phyloP scores from a whole-genome alignment of 2,797 vertebrate genomes.

The Fistularia tabacaria region DNA sequence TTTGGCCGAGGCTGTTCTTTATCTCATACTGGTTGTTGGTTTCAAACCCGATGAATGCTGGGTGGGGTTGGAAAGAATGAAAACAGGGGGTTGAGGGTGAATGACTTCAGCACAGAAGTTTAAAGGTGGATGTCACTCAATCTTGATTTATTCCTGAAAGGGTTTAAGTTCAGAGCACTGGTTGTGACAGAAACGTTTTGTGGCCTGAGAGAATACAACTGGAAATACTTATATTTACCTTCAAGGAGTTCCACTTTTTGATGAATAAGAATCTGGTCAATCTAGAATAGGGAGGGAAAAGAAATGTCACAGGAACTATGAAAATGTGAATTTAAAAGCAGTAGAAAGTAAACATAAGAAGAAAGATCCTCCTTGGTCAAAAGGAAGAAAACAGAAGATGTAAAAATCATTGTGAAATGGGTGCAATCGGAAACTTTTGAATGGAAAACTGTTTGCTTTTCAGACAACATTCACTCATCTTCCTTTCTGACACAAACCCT shows the following conservation, averaged over 20 bases:
- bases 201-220: too few relatives aligned
- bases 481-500: too few relatives aligned
- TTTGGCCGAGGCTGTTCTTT: constrained; percentile 83
- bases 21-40: constrained; percentile 86
- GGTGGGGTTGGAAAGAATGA: not conserved
- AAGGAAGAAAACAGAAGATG: not conserved
- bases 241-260: constrained; percentile 84
- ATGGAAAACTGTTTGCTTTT: too few relatives aligned
- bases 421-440: too few relatives aligned
- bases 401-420: too few relatives aligned
- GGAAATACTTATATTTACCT: constrained; percentile 58
- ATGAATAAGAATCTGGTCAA: constrained; percentile 86
- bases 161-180: not conserved
- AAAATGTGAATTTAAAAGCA: not conserved
- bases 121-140: not conserved
- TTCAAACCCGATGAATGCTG: constrained; percentile 84
- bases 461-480: too few relatives aligned
- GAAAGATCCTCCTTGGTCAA: not conserved
- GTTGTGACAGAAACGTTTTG: too few relatives aligned
- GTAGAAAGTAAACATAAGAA: not conserved
- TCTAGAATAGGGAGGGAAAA: constrained; percentile 58
- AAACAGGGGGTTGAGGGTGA: not conserved
- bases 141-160: not conserved
- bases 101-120: not conserved
- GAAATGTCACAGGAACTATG: not conserved